A percentile compares a stretch with the other conserved stretches of the same genome.
These are phyloP conservation scores for Nemotelus pantherinus DNA, from an alignment of 2,888 invertebrate species.

Conservation along the genomic window DNA sequence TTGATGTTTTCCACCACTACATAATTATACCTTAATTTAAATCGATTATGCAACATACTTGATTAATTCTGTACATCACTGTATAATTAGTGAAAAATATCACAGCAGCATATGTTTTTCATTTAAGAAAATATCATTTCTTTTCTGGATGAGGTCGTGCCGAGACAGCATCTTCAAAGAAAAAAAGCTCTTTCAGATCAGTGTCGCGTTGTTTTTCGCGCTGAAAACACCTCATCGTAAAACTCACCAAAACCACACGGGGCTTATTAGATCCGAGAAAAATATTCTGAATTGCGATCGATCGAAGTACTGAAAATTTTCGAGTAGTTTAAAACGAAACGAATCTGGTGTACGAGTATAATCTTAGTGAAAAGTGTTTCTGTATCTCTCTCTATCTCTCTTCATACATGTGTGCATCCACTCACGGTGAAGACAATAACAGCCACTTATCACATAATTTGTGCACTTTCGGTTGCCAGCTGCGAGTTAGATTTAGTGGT, in stretches of 20 bases:
- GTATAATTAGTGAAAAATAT: not conserved
- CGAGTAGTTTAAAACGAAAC: no score
- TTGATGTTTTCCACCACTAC: no score
- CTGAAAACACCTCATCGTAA: conserved; percentile 9
- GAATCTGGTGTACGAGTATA: no score
- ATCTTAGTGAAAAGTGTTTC: no score
- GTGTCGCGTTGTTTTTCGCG: conserved; percentile 34
- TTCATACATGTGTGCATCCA: conserved; percentile 31
- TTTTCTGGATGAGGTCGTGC: not conserved
- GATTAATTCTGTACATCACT: not conserved
- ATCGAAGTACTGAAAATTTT: not conserved
- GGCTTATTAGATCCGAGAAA: not conserved
- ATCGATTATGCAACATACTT: no score
- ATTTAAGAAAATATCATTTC: not conserved
- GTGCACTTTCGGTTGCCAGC: conserved; percentile 35
- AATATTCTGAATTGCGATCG: not conserved
- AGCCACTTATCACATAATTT: conserved; percentile 1
- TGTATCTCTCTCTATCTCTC: not conserved
- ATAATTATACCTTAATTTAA: no score
- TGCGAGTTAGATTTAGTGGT: not conserved
- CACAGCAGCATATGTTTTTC: not conserved
- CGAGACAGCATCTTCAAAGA: not conserved
- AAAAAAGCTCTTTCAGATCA: conserved; percentile 23
- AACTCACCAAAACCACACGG: not conserved
- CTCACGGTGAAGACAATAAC: conserved; percentile 28